phyloP scores from a whole-genome alignment of 2,113 vertebrate genomes.

The Oxyura jamaicensis region DNA sequence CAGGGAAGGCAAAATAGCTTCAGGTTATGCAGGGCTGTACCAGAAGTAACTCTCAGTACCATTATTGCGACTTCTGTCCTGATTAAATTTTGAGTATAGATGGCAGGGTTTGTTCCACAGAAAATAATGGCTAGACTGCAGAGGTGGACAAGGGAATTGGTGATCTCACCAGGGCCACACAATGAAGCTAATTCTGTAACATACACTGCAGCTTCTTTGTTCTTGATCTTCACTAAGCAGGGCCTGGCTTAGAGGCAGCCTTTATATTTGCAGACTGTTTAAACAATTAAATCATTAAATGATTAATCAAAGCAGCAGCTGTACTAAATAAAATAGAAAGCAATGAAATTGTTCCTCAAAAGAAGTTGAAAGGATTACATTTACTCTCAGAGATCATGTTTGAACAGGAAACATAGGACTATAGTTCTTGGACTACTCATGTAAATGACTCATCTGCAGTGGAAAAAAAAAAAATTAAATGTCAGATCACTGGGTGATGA shows the following conservation, averaged over 20 bases:
- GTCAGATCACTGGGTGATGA: not conserved
- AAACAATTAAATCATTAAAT: slow-evolving; percentile 19
- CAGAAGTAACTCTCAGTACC: not conserved
- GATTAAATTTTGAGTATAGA: not conserved
- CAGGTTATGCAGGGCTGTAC: not conserved
- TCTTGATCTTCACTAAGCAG: not conserved
- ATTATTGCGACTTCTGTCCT: not conserved
- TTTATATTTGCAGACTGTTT: not conserved
- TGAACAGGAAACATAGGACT: not conserved
- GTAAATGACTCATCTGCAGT: not conserved
- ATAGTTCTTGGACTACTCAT: not conserved
- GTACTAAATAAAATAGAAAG: not conserved
- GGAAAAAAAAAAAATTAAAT: not conserved
- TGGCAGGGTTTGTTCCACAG: not conserved
- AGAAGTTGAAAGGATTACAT: not conserved
- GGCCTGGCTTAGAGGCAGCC: not conserved
- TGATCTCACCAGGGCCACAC: slow-evolving; percentile 2
- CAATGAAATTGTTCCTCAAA: not conserved
- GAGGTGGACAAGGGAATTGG: not conserved
- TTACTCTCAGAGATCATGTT: not conserved
- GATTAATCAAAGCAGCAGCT: slow-evolving; percentile 2
- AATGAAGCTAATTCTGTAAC: not conserved
- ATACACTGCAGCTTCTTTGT: not conserved
- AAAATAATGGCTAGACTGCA: not conserved
- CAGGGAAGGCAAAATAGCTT: slow-evolving; percentile 22